A percentile compares a stretch with the other conserved stretches of the same genome.
Conservation (phyloP, 2,113 vertebrate genomes). For the Ailurus styani region DNA sequence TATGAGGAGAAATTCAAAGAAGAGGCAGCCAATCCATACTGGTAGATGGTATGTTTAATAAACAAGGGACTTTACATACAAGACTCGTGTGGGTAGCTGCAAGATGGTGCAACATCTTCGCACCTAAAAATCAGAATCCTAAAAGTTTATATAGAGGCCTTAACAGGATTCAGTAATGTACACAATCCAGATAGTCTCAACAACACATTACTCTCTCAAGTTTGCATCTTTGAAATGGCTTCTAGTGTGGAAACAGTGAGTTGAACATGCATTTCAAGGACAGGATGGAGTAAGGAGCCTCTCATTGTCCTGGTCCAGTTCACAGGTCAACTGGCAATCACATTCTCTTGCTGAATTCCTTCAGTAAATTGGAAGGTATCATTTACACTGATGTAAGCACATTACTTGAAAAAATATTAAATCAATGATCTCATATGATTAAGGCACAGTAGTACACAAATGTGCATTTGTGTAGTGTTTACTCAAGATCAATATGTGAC, state of each 20-base stretch:
- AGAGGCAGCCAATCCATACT: background rate
- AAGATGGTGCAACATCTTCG: background rate
- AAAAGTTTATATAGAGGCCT: too few relatives aligned
- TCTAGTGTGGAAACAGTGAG: background rate
- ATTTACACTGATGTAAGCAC: background rate
- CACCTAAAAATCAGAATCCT: background rate
- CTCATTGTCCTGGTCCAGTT: background rate
- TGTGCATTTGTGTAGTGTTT: background rate
- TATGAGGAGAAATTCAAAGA: background rate
- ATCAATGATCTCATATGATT: background rate
- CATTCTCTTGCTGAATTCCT: background rate
- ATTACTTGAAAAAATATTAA: background rate
- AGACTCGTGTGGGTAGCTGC: background rate
- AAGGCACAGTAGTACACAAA: background rate
- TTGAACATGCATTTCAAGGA: background rate
- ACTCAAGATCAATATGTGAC: background rate
- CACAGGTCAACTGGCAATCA: background rate
- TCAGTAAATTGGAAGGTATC: background rate
- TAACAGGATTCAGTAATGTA: background rate
- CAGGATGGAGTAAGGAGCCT: background rate
- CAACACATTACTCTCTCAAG: background rate
- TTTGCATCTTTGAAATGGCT: background rate
- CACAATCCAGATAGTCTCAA: background rate
- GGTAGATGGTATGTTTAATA: background rate
- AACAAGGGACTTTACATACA: background rate